Percentiles rank a stretch among this genome's conserved stretches.
These are phyloP conservation scores for Nyctereutes procyonoides DNA, from an alignment of 2,113 vertebrate genomes.

Conservation along the genomic window DNA sequence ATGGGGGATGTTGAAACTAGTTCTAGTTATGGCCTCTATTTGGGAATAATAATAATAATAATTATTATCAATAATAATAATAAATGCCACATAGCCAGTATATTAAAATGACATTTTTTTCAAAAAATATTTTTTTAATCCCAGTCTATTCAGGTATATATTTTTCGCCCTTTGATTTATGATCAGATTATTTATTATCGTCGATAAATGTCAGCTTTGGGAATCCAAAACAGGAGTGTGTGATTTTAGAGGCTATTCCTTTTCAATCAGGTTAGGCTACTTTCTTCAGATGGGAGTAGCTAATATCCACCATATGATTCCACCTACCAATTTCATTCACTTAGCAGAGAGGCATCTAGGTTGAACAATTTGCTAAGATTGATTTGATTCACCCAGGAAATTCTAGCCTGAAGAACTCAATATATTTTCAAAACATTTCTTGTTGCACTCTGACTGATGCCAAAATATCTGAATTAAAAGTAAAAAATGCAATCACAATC, in stretches of 20 bases:
- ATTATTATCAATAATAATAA: background rate
- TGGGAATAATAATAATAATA: background rate
- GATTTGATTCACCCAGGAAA: slow-evolving; percentile 60
- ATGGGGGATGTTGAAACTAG: background rate
- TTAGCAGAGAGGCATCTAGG: background rate
- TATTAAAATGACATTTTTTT: background rate
- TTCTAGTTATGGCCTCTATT: background rate
- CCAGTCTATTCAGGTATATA: background rate
- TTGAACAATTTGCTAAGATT: slow-evolving; percentile 55
- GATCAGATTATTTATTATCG: background rate
- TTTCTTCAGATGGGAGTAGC: slow-evolving; percentile 10
- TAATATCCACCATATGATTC: background rate
- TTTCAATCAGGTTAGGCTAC: background rate
- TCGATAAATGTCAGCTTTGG: background rate
- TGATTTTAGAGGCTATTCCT: background rate
- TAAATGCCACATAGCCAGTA: background rate
- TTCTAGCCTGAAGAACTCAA: slow-evolving; percentile 40
- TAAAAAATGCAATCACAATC: slow-evolving; percentile 58
- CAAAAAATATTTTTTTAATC: background rate
- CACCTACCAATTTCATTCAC: slow-evolving; percentile 54
- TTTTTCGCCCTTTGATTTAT: background rate
- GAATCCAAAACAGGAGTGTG: background rate
- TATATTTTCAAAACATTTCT: slow-evolving; percentile 63
- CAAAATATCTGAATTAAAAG: slow-evolving; percentile 60
- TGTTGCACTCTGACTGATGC: background rate